These are phyloP conservation scores for Metopia argyrocephala DNA, from an alignment of 2,888 invertebrate species.

Conservation along the genomic window DNA sequence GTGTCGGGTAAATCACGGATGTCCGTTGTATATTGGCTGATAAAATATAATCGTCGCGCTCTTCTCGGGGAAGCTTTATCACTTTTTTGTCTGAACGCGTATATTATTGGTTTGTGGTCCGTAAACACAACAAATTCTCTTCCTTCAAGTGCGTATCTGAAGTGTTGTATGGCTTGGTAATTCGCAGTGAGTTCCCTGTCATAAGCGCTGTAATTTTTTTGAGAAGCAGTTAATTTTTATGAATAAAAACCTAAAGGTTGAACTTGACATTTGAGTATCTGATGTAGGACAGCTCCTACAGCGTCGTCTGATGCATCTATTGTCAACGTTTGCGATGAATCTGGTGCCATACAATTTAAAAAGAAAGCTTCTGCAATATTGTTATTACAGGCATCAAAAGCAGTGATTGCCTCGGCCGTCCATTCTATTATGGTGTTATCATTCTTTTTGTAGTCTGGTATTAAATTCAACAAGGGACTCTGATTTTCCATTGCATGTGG, in stretches of 20 bases:
- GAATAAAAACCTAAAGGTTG: constrained; percentile 22
- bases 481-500: constrained; percentile 31
- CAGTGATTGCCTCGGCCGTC: constrained; percentile 27
- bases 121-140: too few relatives aligned
- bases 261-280: constrained; percentile 36
- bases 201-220: not conserved
- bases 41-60: not conserved
- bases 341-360: constrained; percentile 36
- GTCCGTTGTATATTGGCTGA: not conserved
- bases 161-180: too few relatives aligned
- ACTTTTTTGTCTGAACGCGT: too few relatives aligned
- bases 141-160: too few relatives aligned
- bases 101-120: too few relatives aligned
- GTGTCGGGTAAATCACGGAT: not conserved
- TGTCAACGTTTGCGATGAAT: constrained; percentile 36
- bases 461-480: not conserved
- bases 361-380: constrained; percentile 41
- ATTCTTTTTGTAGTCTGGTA: constrained; percentile 54
- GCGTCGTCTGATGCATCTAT: constrained; percentile 52
- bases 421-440: constrained; percentile 48
- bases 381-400: constrained; percentile 54
- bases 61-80: too few relatives aligned
- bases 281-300: constrained; percentile 56
- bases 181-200: too few relatives aligned
- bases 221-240: not conserved